Base-by-base conservation (phyloP, 2,888 invertebrate genomes). In the Isoperla grammatica region DNA sequence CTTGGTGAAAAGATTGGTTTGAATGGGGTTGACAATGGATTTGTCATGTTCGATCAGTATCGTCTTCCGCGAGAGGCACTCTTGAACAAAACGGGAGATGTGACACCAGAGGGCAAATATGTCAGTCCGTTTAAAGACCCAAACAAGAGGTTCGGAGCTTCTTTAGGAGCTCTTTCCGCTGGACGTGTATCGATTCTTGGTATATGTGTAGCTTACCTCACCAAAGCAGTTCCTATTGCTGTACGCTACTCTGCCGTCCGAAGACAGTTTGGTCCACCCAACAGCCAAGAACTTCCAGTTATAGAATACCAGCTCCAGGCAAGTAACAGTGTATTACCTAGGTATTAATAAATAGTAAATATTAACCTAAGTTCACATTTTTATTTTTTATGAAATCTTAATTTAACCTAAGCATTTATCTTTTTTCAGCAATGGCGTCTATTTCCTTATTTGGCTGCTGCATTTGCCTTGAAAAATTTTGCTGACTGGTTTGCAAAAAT, bases 51-150 rank as follows among this genome's bases (percentile, higher is more conserved):
- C 70, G 78, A 90, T 71, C 84, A 91, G 68, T 93, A 91, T 74
- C 81, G 90, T 69, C 90, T 96, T 74, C 91, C 94, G 1, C 81
- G 88, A 56, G 88, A 87, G 69, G 87, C 88, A 72, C 78, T 95
- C 0, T 77, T 96, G 57, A 95, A 95, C 74, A 82, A 89, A 67
- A 92, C 89, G 0, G 95, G 91, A 5, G 94, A 95, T 72, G 90
- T 97, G 15, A 88, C 89, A 0, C 83, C 86, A 4, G 89, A 90
- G 12, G 96, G 96, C 0, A 80, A 82, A 63, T 97, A 95, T 72
- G 87, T 91, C 67, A 90, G 92, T 66, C 88, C 90, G n/a, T 92
- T 90, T 73, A 88, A 90, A 48, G 93, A 95, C 69, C 90, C 93
- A 0, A 88, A 86, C 40, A 87, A 85, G 71, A 86, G 93, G 69